Conservation (phyloP, 2,797 vertebrate genomes). For the Nothura maculosa region DNA sequence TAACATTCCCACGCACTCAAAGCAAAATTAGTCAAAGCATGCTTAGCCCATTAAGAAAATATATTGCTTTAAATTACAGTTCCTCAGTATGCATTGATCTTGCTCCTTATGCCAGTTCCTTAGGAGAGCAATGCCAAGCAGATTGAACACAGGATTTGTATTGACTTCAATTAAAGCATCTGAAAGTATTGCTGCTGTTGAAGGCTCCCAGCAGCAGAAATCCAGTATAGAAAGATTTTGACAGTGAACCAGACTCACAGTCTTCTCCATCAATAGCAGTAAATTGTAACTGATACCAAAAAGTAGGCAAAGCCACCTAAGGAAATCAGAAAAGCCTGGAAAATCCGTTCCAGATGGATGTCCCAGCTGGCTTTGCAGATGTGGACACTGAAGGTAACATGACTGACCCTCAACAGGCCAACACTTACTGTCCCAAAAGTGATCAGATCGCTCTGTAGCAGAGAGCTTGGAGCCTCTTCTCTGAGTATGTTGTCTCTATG, state of each 20-base stretch:
- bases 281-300: neutral
- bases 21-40: constrained; percentile 26
- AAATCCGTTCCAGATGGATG: neutral
- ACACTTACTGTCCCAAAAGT: neutral
- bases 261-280: neutral
- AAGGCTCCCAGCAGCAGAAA: neutral
- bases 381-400: neutral
- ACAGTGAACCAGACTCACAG: neutral
- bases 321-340: neutral
- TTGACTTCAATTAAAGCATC: neutral
- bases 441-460: neutral
- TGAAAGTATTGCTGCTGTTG: neutral
- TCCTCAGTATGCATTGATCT: neutral
- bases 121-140: neutral
- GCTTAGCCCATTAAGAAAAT: constrained; percentile 68
- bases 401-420: rapidly evolving
- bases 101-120: neutral
- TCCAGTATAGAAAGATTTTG: neutral
- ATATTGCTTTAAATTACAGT: constrained; percentile 46
- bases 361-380: neutral
- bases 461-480: neutral
- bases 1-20: constrained; percentile 6
- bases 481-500: rapidly evolving
- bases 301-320: neutral
- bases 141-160: neutral